Conservation (phyloP, 2,888 invertebrate species). For the Pogonocherus hispidulus region DNA sequence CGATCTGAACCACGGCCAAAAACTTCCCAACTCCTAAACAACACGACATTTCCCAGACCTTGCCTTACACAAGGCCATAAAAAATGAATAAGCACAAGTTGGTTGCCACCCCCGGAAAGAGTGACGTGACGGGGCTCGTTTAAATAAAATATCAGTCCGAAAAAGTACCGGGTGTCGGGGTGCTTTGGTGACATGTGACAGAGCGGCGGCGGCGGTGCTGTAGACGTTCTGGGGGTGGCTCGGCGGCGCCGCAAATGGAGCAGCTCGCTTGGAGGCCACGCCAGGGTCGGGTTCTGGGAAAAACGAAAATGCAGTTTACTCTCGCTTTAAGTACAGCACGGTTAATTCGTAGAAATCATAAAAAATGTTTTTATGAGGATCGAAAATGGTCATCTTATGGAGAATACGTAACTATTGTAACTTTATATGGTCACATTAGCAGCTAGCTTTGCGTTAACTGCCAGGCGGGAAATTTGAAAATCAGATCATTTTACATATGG, state of each 20-base stretch:
- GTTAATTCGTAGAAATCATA: too few species aligned
- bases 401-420: too few species aligned
- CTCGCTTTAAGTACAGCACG: neutral
- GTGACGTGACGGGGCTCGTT: slow-evolving; percentile 43
- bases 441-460: too few species aligned
- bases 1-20: slow-evolving; percentile 4
- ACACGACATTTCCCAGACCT: slow-evolving; percentile 25
- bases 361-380: too few species aligned
- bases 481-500: too few species aligned
- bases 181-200: slow-evolving; percentile 49
- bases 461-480: too few species aligned
- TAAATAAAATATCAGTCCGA: slow-evolving; percentile 47
- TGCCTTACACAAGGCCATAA: slow-evolving; percentile 24
- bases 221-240: slow-evolving; percentile 30
- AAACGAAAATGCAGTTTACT: slow-evolving; percentile 2
- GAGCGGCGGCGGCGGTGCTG: slow-evolving; percentile 36
- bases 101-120: slow-evolving; percentile 25
- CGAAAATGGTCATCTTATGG: too few species aligned
- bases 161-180: slow-evolving; percentile 41
- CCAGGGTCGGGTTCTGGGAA: slow-evolving; percentile 12
- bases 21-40: slow-evolving; percentile 8
- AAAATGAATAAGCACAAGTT: slow-evolving; percentile 29
- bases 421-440: too few species aligned
- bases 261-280: slow-evolving; percentile 23
- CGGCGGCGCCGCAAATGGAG: slow-evolving; percentile 23